Percentiles rank a stretch among this genome's conserved stretches.
Evolutionary conservation across 2,113 vertebrate species (phyloP).

Genomic region (Probosciger aterrimus): DNA sequence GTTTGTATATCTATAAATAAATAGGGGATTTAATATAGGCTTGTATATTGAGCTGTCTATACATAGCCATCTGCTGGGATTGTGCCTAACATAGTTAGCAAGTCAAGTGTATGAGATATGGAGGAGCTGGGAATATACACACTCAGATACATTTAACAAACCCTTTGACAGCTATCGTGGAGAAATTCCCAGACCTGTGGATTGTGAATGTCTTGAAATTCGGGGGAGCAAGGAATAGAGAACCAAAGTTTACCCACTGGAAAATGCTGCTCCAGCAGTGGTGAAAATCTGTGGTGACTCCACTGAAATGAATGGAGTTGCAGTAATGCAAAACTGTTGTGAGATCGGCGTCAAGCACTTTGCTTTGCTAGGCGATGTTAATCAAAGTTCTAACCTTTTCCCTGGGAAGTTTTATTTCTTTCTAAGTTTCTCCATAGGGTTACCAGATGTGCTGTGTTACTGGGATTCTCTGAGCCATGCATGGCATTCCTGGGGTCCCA

Average conservation of each 20-base stretch:
- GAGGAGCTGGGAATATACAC: background rate
- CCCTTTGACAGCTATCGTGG: background rate
- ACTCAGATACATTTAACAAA: background rate
- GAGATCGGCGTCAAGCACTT: background rate
- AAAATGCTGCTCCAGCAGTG: background rate
- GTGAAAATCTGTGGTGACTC: background rate
- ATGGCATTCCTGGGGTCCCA: conserved; percentile 1
- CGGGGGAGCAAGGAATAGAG: background rate
- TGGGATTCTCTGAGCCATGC: background rate
- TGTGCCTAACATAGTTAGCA: background rate
- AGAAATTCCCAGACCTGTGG: background rate
- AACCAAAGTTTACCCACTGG: background rate
- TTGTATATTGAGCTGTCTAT: background rate
- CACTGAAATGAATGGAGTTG: background rate
- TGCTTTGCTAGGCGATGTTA: conserved; percentile 17
- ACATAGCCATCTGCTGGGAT: background rate
- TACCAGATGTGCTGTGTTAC: conserved; percentile 34
- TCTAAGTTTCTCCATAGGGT: conserved; percentile 7
- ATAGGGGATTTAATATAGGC: background rate
- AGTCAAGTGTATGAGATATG: background rate
- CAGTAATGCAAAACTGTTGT: conserved; percentile 2
- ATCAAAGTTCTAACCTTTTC: conserved; percentile 32
- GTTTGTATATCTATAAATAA: background rate
- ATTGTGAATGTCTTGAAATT: background rate
- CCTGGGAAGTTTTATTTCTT: conserved; percentile 44